Evolutionary conservation across 2,797 vertebrate genomes (phyloP).

Genomic region (Gobionotothen gibberifrons): DNA sequence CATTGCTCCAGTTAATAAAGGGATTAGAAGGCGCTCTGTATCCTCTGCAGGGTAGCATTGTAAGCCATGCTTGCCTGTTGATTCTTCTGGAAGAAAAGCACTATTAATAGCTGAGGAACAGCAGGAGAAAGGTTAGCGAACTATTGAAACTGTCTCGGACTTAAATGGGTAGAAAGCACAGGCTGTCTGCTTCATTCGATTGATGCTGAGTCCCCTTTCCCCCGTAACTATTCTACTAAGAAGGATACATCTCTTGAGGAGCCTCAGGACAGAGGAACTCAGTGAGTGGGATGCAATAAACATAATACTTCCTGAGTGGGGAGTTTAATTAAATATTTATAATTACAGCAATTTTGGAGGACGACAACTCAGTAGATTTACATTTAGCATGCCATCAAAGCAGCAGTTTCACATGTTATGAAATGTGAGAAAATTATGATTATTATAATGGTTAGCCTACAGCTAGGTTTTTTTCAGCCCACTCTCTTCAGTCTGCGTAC

Average conservation of each 20-base stretch:
- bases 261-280: constrained; percentile 6
- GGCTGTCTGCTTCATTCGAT: constrained; percentile 26
- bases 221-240: constrained; percentile 4
- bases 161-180: constrained; percentile 48
- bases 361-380: background rate
- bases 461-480: background rate
- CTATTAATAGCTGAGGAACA: constrained; percentile 69
- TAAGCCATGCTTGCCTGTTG: constrained; percentile 28
- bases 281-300: constrained; percentile 12
- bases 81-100: constrained; percentile 50
- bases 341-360: background rate
- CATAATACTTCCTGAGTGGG: background rate
- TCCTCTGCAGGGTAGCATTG: constrained; percentile 41
- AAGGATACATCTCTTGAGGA: constrained; percentile 11
- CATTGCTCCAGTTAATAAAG: constrained; percentile 27
- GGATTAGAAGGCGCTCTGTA: constrained; percentile 43
- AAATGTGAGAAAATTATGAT: constrained; percentile 5
- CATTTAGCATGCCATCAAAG: background rate
- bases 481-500: too few species aligned
- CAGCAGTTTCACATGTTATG: background rate
- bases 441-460: background rate
- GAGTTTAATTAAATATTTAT: background rate
- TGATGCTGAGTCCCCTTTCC: background rate
- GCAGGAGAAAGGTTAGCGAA: constrained; percentile 69
- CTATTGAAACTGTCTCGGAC: constrained; percentile 60